phyloP scores from a whole-genome alignment of 2,797 vertebrate species.

The Malurus leucopterus region DNA sequence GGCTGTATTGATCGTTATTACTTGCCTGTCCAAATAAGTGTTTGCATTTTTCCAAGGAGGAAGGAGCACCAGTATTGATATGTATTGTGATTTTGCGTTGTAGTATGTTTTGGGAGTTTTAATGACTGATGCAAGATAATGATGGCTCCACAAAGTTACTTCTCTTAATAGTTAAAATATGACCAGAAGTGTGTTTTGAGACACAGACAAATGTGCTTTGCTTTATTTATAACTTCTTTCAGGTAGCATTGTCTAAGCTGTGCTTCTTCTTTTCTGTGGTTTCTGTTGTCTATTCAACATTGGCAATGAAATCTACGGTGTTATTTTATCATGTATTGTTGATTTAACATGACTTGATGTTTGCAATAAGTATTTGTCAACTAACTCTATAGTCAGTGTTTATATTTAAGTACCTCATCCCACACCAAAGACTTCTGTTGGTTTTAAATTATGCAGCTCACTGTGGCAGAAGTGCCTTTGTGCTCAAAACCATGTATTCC shows the following conservation, averaged over 20 bases:
- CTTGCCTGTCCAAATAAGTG: not conserved
- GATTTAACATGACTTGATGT: not conserved
- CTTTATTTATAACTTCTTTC: not conserved
- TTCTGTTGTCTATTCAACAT: not conserved
- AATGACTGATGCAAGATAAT: not conserved
- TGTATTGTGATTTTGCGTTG: not conserved
- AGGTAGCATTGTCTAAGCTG: not conserved
- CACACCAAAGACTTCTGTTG: not conserved
- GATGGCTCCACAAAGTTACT: not conserved
- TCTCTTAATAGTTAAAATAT: not conserved
- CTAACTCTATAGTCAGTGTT: not conserved
- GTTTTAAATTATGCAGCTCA: not conserved
- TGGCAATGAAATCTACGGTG: not conserved
- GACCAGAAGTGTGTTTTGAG: not conserved
- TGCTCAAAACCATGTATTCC: not conserved
- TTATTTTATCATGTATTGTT: accelerated
- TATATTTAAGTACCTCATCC: not conserved
- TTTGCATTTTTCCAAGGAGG: not conserved
- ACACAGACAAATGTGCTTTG: not conserved
- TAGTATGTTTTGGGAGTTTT: not conserved
- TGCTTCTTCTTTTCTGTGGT: not conserved
- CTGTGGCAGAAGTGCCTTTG: not conserved
- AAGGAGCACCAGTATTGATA: not conserved
- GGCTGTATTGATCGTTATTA: not conserved
- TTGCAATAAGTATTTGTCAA: not conserved